Conservation (phyloP, 2,888 invertebrate species). For the Cerastis leucographa region DNA sequence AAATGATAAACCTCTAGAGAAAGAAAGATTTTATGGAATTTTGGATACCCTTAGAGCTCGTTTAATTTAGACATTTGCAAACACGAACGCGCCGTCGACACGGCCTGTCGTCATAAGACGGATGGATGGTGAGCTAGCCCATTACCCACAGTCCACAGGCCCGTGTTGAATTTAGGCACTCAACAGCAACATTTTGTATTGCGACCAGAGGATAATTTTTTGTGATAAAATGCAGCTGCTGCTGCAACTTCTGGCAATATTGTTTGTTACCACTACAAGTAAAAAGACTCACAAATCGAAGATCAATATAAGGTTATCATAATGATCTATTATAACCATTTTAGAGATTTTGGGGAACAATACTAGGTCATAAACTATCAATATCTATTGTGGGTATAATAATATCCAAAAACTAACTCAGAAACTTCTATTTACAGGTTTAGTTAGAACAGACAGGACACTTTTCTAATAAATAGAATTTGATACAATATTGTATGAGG, state of each 20-base stretch:
- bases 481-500: neutral
- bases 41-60: neutral
- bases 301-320: neutral
- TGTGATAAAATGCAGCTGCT: neutral
- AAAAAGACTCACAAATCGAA: neutral
- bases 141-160: too few relatives aligned
- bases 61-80: too few relatives aligned
- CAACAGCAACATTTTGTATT: neutral
- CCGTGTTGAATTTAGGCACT: neutral
- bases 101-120: too few relatives aligned
- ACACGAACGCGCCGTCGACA: too few relatives aligned
- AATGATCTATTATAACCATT: neutral
- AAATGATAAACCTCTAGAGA: neutral
- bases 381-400: neutral
- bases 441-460: neutral
- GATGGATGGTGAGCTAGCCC: too few relatives aligned
- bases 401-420: neutral
- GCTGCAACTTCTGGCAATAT: neutral
- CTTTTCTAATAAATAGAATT: neutral
- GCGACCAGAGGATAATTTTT: neutral
- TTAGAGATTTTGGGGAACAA: neutral
- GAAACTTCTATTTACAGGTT: neutral
- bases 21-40: neutral
- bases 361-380: too few relatives aligned
- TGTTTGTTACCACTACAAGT: neutral